Base-by-base conservation (phyloP, 2,888 invertebrate genomes). In the Cetonia aurata region DNA sequence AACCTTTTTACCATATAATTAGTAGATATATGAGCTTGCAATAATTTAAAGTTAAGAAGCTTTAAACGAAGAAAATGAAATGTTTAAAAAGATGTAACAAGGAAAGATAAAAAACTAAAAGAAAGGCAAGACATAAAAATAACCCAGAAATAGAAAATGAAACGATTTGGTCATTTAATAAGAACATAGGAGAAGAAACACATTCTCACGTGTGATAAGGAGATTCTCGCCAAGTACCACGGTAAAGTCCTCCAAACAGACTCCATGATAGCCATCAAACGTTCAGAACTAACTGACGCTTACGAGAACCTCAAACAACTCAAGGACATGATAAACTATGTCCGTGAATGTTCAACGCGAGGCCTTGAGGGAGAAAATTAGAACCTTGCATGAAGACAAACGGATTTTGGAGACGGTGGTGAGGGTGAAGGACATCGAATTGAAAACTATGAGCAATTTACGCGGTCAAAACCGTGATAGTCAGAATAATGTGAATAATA, bases 321-420 rank as follows among this genome's bases (percentile, higher is more conserved):
- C n/a, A 81, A 80, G 72, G 77, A 79, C 53, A 72, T 80, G 48
- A 76, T 81, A 25, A 75, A 79, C 57, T 73, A 77, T 69, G 79
- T 67, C 72, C n/a, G 57, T 74, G 12, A 78, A 77, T 52, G 71
- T 74, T 33, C 76, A 78, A 41, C 73, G 77, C 17, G 79, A 80
- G 69, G 69, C 75, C 62, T 72, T 79, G 15, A 75, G 75, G 55
- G 73, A 72, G 8, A 74, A 77, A 44, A 72, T 81, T 15, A 56
- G 72, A 33, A 62, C 70, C 6, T 72, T 82, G 55, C 73, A 79
- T 72, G 67, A 73, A 12, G 52, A 69, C 33, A 72, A 66, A 33
- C 69, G 37, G 6, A 25, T 62, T 3, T 60, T 69, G 12, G 69
- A 66, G 33, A 71, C 59, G n/a, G 17, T 70, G 60, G 71, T 70